Percentiles rank a stretch among this genome's conserved stretches.
Evolutionary conservation across 2,888 invertebrate species (phyloP).

Genomic region (Boloria selene): DNA sequence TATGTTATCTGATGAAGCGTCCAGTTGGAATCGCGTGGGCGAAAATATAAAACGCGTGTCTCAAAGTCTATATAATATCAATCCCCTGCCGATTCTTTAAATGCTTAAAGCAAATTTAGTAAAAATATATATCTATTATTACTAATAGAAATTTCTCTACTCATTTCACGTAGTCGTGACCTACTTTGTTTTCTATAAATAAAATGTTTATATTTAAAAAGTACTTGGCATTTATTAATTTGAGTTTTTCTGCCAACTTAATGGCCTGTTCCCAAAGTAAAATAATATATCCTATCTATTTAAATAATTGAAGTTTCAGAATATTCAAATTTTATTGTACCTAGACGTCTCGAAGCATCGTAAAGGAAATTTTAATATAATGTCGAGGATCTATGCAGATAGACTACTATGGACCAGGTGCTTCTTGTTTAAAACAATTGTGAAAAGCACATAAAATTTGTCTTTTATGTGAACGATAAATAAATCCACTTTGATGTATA

Average conservation of each 20-base stretch:
- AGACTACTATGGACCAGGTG: conserved; percentile 17
- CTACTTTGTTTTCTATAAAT: no score
- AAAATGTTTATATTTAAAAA: no score
- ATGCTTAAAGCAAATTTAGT: no score
- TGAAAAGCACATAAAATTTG: conserved; percentile 13
- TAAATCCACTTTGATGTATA: neutral
- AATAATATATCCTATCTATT: conserved; percentile 7
- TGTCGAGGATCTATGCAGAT: conserved; percentile 16
- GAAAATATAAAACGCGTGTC: no score
- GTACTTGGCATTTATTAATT: neutral
- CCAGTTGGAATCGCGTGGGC: no score
- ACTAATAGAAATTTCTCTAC: no score
- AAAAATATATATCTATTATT: no score
- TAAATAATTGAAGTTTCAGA: conserved; percentile 20
- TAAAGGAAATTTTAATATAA: conserved; percentile 22
- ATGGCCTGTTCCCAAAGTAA: neutral
- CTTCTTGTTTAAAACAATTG: conserved; percentile 17
- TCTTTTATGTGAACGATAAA: conserved; percentile 11
- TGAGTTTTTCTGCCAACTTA: conserved; percentile 6
- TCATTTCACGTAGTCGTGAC: no score
- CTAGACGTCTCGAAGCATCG: conserved; percentile 21
- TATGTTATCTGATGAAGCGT: no score
- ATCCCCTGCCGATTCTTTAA: no score
- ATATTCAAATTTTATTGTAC: conserved; percentile 24
- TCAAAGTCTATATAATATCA: no score